phyloP scores from a whole-genome alignment of 2,113 vertebrate species.

The Struthio camelus region DNA sequence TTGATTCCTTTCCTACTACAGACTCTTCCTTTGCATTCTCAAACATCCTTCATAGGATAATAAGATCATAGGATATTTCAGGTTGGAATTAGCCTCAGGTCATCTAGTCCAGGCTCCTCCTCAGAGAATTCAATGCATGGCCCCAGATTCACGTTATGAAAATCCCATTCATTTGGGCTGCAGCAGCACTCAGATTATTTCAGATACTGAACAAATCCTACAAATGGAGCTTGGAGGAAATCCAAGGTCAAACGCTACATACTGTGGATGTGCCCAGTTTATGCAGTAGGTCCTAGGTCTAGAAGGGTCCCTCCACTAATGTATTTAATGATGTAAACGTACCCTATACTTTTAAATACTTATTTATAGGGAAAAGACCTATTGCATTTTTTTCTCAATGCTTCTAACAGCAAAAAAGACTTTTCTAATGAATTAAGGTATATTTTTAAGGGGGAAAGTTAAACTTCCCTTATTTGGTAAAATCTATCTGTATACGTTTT shows the following conservation, averaged over 20 bases:
- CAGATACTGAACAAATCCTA: background rate
- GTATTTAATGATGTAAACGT: background rate
- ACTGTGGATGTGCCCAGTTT: background rate
- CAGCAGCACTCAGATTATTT: background rate
- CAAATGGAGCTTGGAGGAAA: background rate
- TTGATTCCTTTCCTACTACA: background rate
- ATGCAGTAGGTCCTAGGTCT: background rate
- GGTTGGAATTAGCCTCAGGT: background rate
- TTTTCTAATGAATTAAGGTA: background rate
- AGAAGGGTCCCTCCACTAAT: background rate
- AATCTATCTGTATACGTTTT: background rate
- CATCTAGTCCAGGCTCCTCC: background rate
- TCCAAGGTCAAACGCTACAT: background rate
- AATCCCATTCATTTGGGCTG: background rate
- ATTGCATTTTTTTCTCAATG: no score
- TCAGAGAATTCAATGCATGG: background rate
- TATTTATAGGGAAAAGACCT: background rate
- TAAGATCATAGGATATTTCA: background rate
- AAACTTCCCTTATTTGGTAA: background rate
- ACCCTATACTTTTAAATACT: background rate
- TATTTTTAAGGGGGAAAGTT: background rate
- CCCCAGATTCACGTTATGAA: background rate
- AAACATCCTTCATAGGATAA: accelerated
- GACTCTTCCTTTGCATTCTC: background rate
- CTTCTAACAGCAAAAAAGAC: background rate